These are phyloP conservation scores for Oxyscelio sp. DNA, from an alignment of 2,888 invertebrate species.

Conservation along the genomic window DNA sequence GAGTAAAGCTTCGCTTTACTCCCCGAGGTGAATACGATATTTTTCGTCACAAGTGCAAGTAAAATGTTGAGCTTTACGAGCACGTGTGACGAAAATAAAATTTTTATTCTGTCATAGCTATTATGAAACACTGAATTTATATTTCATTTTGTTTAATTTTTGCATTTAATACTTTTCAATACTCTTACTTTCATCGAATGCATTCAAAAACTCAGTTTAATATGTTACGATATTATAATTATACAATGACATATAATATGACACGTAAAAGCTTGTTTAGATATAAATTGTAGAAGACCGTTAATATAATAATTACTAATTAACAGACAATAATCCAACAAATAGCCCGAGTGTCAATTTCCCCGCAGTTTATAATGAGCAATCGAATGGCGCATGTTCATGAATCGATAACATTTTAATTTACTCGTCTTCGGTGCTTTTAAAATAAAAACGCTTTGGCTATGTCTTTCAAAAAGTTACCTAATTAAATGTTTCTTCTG, in stretches of 20 bases:
- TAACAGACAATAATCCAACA: constrained; percentile 32
- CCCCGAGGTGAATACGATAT: no score
- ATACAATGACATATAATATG: constrained; percentile 12
- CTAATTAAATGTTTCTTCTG: constrained; percentile 56
- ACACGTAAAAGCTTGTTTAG: constrained; percentile 2
- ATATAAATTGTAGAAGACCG: constrained; percentile 13
- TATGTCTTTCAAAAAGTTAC: constrained; percentile 27
- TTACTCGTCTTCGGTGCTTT: constrained; percentile 4
- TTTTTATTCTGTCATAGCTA: no score
- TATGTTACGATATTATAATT: no score
- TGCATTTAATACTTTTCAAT: no score
- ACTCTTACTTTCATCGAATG: no score
- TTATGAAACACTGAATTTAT: no score
- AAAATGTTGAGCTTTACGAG: no score
- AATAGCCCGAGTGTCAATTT: constrained; percentile 38
- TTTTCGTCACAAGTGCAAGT: no score
- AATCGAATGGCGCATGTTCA: constrained; percentile 12
- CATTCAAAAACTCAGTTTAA: no score
- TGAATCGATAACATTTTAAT: constrained; percentile 47
- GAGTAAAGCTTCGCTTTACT: no score
- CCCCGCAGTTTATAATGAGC: background rate
- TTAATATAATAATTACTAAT: constrained; percentile 37
- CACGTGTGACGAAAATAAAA: no score
- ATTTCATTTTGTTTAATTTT: no score
- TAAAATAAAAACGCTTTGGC: constrained; percentile 7